These are phyloP conservation scores for Pristionchus japonicus DNA, from an alignment of 2,888 invertebrate genomes.

Conservation along the genomic window DNA sequence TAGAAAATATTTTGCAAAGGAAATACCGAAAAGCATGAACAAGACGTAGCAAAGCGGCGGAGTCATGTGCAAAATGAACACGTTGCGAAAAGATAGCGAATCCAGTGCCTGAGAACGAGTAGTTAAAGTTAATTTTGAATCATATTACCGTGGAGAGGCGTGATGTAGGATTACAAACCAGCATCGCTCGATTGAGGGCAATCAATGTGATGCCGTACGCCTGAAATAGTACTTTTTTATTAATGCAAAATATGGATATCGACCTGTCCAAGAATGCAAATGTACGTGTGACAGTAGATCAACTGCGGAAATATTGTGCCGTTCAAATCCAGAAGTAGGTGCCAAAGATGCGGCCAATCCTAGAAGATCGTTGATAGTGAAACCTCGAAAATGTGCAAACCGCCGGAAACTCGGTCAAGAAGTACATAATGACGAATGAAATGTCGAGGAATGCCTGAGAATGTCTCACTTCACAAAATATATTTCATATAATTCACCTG, in stretches of 20 bases:
- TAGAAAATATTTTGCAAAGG: neutral
- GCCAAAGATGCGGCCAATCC: neutral
- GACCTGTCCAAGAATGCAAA: neutral
- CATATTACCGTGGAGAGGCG: neutral
- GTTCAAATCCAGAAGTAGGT: neutral
- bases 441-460: constrained; percentile 4
- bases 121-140: neutral
- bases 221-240: neutral
- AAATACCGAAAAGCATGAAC: constrained; percentile 2
- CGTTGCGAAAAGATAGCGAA: neutral
- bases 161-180: neutral
- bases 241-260: too few relatives aligned
- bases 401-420: neutral
- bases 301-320: neutral
- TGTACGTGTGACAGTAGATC: neutral
- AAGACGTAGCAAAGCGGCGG: neutral
- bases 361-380: neutral
- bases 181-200: neutral
- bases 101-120: neutral
- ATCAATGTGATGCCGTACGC: neutral
- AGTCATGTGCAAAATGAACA: neutral
- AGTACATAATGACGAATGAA: neutral
- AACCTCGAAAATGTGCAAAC: neutral
- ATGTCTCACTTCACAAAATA: neutral
- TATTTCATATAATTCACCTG: neutral